Evolutionary conservation across 2,113 vertebrate genomes (phyloP).

Genomic region (Tyrannus savana): DNA sequence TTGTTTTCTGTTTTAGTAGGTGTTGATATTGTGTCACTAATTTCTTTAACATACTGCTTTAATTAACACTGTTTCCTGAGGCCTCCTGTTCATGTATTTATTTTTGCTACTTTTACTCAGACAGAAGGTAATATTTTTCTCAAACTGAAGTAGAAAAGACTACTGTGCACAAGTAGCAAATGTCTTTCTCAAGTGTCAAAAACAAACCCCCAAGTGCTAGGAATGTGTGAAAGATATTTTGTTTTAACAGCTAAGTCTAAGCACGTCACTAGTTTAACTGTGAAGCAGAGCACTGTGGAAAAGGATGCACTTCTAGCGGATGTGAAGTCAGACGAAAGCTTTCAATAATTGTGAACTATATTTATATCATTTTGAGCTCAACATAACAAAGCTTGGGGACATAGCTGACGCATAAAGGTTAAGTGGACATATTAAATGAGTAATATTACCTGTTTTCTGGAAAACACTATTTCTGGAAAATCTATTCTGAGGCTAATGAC

Average conservation of each 20-base stretch:
- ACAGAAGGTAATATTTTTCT: constrained; percentile 43
- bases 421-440: neutral
- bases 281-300: neutral
- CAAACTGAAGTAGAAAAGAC: constrained; percentile 38
- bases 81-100: constrained; percentile 42
- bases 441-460: neutral
- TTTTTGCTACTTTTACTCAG: constrained; percentile 32
- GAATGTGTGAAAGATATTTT: constrained; percentile 30
- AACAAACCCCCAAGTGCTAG: constrained; percentile 1
- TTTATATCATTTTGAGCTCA: neutral
- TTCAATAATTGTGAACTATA: neutral
- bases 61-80: constrained; percentile 46
- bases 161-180: constrained; percentile 28
- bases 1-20: constrained; percentile 4
- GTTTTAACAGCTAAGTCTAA: neutral
- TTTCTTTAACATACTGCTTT: constrained; percentile 29
- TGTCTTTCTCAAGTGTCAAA: constrained; percentile 31
- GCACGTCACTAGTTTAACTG: neutral
- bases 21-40: constrained; percentile 21
- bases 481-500: neutral
- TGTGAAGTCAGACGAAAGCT: neutral
- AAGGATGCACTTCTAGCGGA: neutral
- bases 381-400: neutral
- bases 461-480: neutral
- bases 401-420: neutral